These are phyloP conservation scores for Molossus molossus DNA, from an alignment of 2,797 vertebrate species.

Conservation along the genomic window DNA sequence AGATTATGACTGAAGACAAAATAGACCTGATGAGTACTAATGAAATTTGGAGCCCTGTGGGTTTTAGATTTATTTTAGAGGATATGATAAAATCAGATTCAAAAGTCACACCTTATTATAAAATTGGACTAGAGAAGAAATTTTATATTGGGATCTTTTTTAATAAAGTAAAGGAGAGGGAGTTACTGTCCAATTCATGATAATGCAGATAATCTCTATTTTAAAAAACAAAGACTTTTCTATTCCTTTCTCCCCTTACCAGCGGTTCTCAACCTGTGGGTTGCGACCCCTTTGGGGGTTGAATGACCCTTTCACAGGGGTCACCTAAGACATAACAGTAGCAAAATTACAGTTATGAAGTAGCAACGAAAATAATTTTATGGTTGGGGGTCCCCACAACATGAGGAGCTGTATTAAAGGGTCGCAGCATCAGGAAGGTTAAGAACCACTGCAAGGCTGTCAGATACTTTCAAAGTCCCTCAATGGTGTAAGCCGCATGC, in stretches of 20 bases:
- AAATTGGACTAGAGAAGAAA: constrained; percentile 68
- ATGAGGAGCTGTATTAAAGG: too few relatives aligned
- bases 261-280: too few relatives aligned
- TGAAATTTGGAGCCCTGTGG: constrained; percentile 57
- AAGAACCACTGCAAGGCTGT: not conserved
- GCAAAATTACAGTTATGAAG: too few relatives aligned
- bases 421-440: too few relatives aligned
- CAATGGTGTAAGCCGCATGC: fast-evolving
- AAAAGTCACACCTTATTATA: constrained; percentile 67
- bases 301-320: too few relatives aligned
- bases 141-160: constrained; percentile 74
- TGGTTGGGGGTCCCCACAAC: too few relatives aligned
- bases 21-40: constrained; percentile 71
- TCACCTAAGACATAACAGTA: too few relatives aligned
- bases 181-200: constrained; percentile 53
- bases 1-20: constrained; percentile 71
- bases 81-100: constrained; percentile 78
- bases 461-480: not conserved
- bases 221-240: too few relatives aligned
- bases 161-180: constrained; percentile 64
- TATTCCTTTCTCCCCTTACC: not conserved
- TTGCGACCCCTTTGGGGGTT: too few relatives aligned
- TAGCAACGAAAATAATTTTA: too few relatives aligned
- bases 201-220: constrained; percentile 43
- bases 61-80: constrained; percentile 73